Evolutionary conservation across 2,797 vertebrate species (phyloP).

Genomic region (Phrynocephalus vlangalii): DNA sequence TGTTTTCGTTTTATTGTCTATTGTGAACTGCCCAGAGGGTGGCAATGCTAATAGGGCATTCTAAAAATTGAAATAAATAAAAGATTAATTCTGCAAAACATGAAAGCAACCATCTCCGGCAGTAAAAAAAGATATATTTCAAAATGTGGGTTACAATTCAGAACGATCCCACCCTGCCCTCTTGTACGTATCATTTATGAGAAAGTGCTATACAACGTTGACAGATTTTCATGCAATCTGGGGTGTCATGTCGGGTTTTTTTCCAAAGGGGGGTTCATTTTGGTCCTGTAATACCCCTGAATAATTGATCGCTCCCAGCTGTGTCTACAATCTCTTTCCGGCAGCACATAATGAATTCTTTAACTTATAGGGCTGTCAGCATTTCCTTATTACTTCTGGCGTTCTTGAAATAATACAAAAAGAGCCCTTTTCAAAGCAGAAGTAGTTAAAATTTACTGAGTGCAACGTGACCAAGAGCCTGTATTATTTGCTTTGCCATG

Average conservation of each 20-base stretch:
- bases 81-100: conserved; percentile 38
- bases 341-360: conserved; percentile 69
- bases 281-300: conserved; percentile 69
- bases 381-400: conserved; percentile 70
- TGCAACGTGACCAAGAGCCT: conserved; percentile 64
- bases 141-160: conserved; percentile 46
- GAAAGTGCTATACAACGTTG: conserved; percentile 69
- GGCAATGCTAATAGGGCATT: too few relatives aligned
- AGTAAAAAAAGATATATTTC: conserved; percentile 53
- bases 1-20: too few relatives aligned
- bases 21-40: too few relatives aligned
- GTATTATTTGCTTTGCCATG: conserved; percentile 68
- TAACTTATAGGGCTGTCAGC: conserved; percentile 75
- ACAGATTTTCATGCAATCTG: conserved; percentile 74
- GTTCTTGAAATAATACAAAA: conserved; percentile 71
- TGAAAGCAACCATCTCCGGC: conserved; percentile 49
- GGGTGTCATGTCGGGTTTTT: conserved; percentile 72
- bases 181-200: conserved; percentile 68
- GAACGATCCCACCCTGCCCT: conserved; percentile 43
- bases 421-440: conserved; percentile 67
- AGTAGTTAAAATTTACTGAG: conserved; percentile 65
- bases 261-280: too few relatives aligned
- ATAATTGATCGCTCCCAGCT: conserved; percentile 81
- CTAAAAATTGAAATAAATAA: too few relatives aligned
- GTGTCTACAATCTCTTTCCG: conserved; percentile 75